Conservation (phyloP, 1,140 invertebrate genomes). For the Bombus superbus region DNA sequence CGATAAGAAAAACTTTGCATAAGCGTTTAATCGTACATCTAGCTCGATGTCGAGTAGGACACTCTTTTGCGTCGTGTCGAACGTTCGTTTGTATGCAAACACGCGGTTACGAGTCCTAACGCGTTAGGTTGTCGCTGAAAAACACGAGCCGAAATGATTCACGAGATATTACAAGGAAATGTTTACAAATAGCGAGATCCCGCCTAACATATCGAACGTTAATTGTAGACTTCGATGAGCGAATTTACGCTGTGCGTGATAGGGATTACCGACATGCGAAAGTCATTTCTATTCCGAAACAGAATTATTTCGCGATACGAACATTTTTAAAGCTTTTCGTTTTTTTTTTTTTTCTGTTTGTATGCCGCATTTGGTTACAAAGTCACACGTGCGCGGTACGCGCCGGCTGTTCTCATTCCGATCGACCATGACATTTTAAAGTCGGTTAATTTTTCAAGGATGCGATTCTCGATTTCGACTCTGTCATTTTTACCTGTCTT, state of each 20-base stretch:
- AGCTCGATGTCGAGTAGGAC: neutral
- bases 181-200: slow-evolving; percentile 3
- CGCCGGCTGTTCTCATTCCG: too few relatives aligned
- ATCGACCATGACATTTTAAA: neutral
- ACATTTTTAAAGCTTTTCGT: neutral
- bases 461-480: neutral
- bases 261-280: neutral
- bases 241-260: neutral
- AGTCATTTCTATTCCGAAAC: neutral
- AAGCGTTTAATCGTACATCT: neutral
- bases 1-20: neutral
- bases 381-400: too few relatives aligned
- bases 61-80: neutral
- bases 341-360: too few relatives aligned
- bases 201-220: neutral
- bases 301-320: neutral
- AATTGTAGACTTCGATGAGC: neutral
- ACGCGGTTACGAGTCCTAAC: neutral
- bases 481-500: neutral
- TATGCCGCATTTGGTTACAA: too few relatives aligned
- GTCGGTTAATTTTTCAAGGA: neutral
- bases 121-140: neutral
- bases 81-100: neutral
- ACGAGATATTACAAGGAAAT: neutral
- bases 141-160: neutral